A percentile compares a stretch with the other conserved stretches of the same genome.
Conservation (phyloP, 2,113 vertebrate species). For the Archocentrus centrarchus region DNA sequence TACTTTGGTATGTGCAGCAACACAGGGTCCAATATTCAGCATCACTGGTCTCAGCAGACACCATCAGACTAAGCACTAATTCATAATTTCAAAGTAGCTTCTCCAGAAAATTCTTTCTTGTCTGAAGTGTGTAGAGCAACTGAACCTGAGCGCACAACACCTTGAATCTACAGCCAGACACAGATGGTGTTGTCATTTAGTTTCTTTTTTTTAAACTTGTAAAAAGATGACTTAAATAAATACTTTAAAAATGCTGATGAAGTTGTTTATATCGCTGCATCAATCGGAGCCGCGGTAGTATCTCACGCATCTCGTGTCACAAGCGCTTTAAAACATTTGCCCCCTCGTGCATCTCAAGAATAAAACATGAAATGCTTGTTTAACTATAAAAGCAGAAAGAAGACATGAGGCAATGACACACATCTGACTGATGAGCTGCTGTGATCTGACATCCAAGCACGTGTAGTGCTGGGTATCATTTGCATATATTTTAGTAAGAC, state of each 20-base stretch:
- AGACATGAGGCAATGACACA: background rate
- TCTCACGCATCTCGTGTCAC: background rate
- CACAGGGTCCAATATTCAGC: background rate
- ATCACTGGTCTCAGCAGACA: slow-evolving; percentile 2
- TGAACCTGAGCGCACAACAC: background rate
- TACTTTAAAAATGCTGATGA: background rate
- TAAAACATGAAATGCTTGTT: background rate
- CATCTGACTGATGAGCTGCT: background rate
- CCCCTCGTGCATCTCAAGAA: background rate
- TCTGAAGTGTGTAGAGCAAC: slow-evolving; percentile 1
- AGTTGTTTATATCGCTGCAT: background rate
- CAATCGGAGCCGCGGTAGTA: background rate
- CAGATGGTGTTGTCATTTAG: background rate
- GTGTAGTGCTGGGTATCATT: background rate
- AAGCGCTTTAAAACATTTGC: background rate
- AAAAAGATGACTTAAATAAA: background rate
- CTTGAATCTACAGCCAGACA: slow-evolving; percentile 9
- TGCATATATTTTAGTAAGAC: background rate
- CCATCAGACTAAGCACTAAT: background rate
- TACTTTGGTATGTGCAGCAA: slow-evolving; percentile 8
- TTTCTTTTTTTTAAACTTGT: background rate
- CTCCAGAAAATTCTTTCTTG: background rate
- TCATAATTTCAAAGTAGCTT: background rate
- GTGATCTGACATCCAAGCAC: slow-evolving; percentile 8
- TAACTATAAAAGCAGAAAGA: background rate